phyloP scores from a whole-genome alignment of 2,113 vertebrate genomes.

The Butorides virescens region DNA sequence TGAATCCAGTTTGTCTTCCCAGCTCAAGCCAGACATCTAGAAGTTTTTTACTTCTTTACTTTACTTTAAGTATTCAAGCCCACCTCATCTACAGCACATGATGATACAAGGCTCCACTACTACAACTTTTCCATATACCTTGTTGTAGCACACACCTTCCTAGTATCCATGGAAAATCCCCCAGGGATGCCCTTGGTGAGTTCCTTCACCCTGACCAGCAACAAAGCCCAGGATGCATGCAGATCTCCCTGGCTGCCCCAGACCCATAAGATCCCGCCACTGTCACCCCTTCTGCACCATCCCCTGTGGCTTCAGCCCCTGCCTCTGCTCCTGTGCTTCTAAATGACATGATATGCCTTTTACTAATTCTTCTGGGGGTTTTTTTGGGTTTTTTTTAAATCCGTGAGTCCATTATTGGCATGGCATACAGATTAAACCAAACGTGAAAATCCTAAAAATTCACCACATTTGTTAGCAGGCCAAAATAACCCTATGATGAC shows the following conservation, averaged over 20 bases:
- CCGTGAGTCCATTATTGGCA: not conserved
- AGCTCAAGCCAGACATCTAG: not conserved
- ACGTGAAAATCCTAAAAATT: not conserved
- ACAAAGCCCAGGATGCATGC: not conserved
- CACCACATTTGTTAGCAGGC: not conserved
- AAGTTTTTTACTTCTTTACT: not conserved
- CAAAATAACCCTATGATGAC: not conserved
- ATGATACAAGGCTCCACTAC: not conserved
- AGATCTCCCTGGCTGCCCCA: not conserved
- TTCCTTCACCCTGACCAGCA: not conserved
- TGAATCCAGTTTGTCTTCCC: not conserved
- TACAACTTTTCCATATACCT: not conserved
- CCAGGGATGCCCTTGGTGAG: not conserved
- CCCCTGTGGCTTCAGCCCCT: not conserved
- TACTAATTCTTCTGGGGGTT: not conserved
- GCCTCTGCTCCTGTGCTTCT: not conserved
- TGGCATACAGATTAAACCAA: not conserved
- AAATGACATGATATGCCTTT: accelerated
- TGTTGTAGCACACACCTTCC: not conserved
- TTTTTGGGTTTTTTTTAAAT: not conserved
- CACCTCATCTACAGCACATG: not conserved
- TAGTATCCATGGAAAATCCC: not conserved
- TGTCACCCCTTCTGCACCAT: not conserved
- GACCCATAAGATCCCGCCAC: accelerated
- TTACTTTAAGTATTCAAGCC: not conserved